A percentile compares a stretch with the other conserved stretches of the same genome.
phyloP scores from a whole-genome alignment of 2,797 vertebrate genomes.

The Threskiornis aethiopicus region DNA sequence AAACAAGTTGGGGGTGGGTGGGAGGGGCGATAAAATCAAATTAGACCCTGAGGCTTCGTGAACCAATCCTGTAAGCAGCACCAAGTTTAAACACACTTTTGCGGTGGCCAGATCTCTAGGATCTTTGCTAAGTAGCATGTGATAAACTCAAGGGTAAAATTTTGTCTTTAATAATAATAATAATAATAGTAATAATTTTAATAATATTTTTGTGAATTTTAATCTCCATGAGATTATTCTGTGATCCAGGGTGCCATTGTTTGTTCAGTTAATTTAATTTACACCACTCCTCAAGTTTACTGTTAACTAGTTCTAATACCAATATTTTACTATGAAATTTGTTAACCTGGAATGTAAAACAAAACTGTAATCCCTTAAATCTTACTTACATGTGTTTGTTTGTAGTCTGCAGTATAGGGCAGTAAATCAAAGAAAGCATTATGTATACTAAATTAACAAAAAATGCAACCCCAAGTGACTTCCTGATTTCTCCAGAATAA shows the following conservation, averaged over 20 bases:
- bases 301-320: constrained; percentile 47
- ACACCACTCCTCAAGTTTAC: constrained; percentile 58
- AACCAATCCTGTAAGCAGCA: not conserved
- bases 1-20: not conserved
- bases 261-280: constrained; percentile 61
- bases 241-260: constrained; percentile 77
- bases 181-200: constrained; percentile 63
- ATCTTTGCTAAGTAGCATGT: constrained; percentile 53
- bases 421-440: constrained; percentile 36
- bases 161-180: constrained; percentile 38
- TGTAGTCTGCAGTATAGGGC: constrained; percentile 27
- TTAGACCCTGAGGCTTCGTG: not conserved
- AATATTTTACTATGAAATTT: constrained; percentile 43
- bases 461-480: not conserved
- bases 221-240: constrained; percentile 78
- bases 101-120: constrained; percentile 63
- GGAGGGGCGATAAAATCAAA: not conserved
- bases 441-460: constrained; percentile 27
- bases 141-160: constrained; percentile 64
- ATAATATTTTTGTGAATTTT: constrained; percentile 68
- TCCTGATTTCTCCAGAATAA: not conserved
- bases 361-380: not conserved
- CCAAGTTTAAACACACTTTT: not conserved
- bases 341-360: constrained; percentile 53
- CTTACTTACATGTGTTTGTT: constrained; percentile 73